Evolutionary conservation across 2,888 invertebrate genomes (phyloP), one percentile per base, ranked within the genome.

Genomic region (Chymomyza caudatula): DNA sequence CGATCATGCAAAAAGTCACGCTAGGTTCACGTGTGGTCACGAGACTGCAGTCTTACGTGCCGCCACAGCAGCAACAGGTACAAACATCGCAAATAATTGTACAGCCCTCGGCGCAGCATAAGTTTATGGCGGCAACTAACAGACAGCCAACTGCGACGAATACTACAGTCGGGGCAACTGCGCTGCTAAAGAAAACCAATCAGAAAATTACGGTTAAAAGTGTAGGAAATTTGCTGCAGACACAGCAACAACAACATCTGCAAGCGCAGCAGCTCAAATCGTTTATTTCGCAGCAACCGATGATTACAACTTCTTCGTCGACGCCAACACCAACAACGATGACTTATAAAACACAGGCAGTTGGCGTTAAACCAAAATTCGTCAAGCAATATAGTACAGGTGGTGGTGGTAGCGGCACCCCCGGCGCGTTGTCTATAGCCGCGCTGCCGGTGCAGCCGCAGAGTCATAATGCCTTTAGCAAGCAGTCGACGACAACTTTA

Each of bases 361-460:
- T 56, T 20, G 63, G 63, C 15, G 25, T 76, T 3, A 87, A 88
- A 72, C 72, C 89, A 15, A 88, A 90, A 72, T 84, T 90, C 59
- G 82, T 89, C 2, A 89, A 90, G 71, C 90, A 90, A 74, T 88
- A 88, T 65, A 87, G 20, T 17, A 82, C 54, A 88, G 79, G 29
- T 11, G 11, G 11, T 37, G 29, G 29, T 2, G 69, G 78, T 76
- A 55, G 77, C 82, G 25, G 72, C 47, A 72, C 68, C 60, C 69
- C 62, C 65, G 86, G 77, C 61, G 73, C 81, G 56, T 78, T 85
- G 4, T 75, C 81, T 52, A 83, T 86, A 65, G 78, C 83, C 43
- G 77, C 82, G 22, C 56, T 84, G 57, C 77, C 80, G 57, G 77
- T 77, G 60, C 84, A 77, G 20, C 69, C 63, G 53, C 81, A 79